Base-by-base conservation (phyloP, 2,888 invertebrate species). In the Gortyna flavago region DNA sequence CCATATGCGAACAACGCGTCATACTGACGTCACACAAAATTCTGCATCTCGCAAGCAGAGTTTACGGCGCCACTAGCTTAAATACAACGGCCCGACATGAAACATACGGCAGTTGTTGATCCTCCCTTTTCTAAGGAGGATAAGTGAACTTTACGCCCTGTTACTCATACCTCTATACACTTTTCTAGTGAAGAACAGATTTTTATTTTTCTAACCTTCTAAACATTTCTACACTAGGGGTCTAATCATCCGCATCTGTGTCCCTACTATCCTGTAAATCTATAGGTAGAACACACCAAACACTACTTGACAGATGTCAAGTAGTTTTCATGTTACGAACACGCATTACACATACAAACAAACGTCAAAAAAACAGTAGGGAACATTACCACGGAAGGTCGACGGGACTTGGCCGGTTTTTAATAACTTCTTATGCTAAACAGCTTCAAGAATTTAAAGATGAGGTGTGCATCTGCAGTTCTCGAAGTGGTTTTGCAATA, bases 401-500 rank as follows among this genome's bases (percentile, higher is more conserved):
- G 64, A 57, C 5, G n/a, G 11, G 7, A 48, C 73, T 32, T 73
- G 67, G 73, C 76, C 59, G 32, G 41, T 54, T 41, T 29, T 38
- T 76, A 68, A 76, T 41, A 71, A 70, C 72, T 21, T 82, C 65
- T 67, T 79, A 80, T 75, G 81, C 71, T 74, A 82, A 74, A 68
- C 51, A 81, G 70, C 57, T 41, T 64, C 35, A 73, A 65, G 32
- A 57, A 61, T 68, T 78, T 74, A 67, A 70, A 59, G 59, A 66
- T n/a, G 61, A 66, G 79, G 79, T 72, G 70, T 80, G 70, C 83
- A 80, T 83, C 72, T 83, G 57, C 38, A 76, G 66, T 38, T 59
- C 48, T 7, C 38, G 5, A 75, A 51, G 18, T 16, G 16, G 7
- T 75, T 62, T 65, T 35, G 71, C 35, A 80, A 80, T 21, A 59